phyloP scores from a whole-genome alignment of 2,113 vertebrate species.

The Tupaia tana region DNA sequence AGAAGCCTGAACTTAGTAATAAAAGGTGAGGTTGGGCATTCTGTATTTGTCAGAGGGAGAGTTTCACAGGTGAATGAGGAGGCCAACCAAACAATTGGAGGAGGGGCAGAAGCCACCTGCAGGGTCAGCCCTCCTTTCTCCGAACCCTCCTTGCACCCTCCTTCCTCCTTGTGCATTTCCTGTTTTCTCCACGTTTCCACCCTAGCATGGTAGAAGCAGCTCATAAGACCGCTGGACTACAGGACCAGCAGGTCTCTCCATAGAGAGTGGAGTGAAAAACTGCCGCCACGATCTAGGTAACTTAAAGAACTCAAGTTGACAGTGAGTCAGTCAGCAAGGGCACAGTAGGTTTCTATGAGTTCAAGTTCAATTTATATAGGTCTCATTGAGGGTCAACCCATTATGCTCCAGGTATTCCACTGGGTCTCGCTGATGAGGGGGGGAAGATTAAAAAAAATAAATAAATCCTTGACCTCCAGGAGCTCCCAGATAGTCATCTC shows the following conservation, averaged over 20 bases:
- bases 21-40: not conserved
- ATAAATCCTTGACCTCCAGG: not conserved
- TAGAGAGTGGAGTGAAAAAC: not conserved
- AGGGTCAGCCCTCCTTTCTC: not conserved
- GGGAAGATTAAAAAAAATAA: not conserved
- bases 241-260: not conserved
- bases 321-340: not conserved
- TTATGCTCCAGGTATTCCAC: not conserved
- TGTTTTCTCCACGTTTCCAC: not conserved
- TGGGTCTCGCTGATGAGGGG: not conserved
- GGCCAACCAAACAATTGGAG: not conserved
- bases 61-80: not conserved
- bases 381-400: not conserved
- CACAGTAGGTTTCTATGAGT: not conserved
- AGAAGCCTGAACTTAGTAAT: not conserved
- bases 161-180: not conserved
- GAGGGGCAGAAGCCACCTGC: not conserved
- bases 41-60: not conserved
- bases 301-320: not conserved
- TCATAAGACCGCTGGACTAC: not conserved
- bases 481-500: not conserved
- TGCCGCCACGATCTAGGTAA: not conserved
- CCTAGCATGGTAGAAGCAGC: not conserved
- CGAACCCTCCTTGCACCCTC: fast-evolving
- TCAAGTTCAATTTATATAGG: not conserved